Evolutionary conservation across 2,888 invertebrate species (phyloP), one percentile per base, ranked within the genome.

Genomic region (Hypsopygia costalis): DNA sequence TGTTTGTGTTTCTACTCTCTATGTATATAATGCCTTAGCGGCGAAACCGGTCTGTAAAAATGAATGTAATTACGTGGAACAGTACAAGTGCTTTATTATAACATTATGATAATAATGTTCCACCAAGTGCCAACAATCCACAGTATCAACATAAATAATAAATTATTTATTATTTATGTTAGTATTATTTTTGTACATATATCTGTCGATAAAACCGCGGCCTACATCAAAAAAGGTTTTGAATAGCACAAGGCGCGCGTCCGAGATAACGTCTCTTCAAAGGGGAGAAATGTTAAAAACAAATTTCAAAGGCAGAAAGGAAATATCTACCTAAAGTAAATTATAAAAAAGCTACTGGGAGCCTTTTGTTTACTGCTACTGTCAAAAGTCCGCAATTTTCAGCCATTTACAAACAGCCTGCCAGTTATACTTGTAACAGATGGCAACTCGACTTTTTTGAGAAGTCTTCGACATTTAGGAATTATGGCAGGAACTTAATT

Each of bases 251-350:
- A 62, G 58, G 59, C 58, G n/a, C n/a, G 64, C 64, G 62, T 65
- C 67, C 69, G 62, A 73, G 80, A 82, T 80, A 82, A 76, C 77
- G 59, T 68, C 69, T 61, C 73, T 71, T 78, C 73, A 77, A 80
- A 77, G 73, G 70, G 68, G 65, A 68, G 58, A 70, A n/a, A n/a
- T n/a, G n/a, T n/a, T n/a, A 75, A 77, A 79, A 79, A 75, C 73
- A 72, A 76, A 70, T 75, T 80, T 80, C 72, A 72, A 76, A 79
- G 77, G 73, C 71, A 74, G 67, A 67, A 63, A 65, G 71, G 67
- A 69, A 72, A 69, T 65, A 65, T 64, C 55, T 67, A 62, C 62
- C 70, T 74, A 71, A 16, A 77, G 77, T 79, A 76, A 80, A 81
- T 51, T 51, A 47, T 43, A 45, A 49, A 51, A 49, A 46, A 45